phyloP scores from a whole-genome alignment of 2,888 invertebrate genomes.

The Dorcus hopei region DNA sequence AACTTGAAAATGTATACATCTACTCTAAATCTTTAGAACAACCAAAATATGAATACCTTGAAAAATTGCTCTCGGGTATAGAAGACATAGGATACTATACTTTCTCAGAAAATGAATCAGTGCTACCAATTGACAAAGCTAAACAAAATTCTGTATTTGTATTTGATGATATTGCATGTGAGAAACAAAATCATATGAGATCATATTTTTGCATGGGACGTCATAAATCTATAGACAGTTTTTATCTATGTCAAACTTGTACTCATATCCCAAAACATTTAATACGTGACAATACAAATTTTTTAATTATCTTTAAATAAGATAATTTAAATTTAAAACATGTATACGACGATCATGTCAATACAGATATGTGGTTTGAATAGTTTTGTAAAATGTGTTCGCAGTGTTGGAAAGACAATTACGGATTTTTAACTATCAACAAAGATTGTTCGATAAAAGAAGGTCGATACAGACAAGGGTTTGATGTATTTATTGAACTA shows the following conservation, averaged over 20 bases:
- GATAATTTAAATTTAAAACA: slow-evolving; percentile 28
- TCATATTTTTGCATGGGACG: slow-evolving; percentile 14
- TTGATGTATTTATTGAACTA: slow-evolving; percentile 11
- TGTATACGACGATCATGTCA: slow-evolving; percentile 23
- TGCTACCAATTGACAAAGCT: slow-evolving; percentile 27
- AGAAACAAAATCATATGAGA: no score
- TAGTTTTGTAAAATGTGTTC: slow-evolving; percentile 33
- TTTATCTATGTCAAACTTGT: slow-evolving; percentile 37
- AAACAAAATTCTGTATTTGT: slow-evolving; percentile 38
- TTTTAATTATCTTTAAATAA: slow-evolving; percentile 19
- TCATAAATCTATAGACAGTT: slow-evolving; percentile 34
- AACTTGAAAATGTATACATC: no score
- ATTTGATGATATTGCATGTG: slow-evolving; percentile 36
- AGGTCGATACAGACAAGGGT: slow-evolving; percentile 13
- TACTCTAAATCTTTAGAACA: no score
- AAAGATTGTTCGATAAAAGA: slow-evolving; percentile 29
- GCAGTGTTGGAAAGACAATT: slow-evolving; percentile 35
- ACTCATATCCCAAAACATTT: slow-evolving; percentile 38
- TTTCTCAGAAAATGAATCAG: slow-evolving; percentile 23
- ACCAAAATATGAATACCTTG: no score
- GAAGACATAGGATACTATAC: slow-evolving; percentile 20
- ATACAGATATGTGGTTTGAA: slow-evolving; percentile 26
- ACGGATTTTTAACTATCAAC: slow-evolving; percentile 33
- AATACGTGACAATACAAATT: slow-evolving; percentile 37
- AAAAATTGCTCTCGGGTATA: no score